Evolutionary conservation across 2,113 vertebrate genomes (phyloP).

Genomic region (Poecilia latipinna): DNA sequence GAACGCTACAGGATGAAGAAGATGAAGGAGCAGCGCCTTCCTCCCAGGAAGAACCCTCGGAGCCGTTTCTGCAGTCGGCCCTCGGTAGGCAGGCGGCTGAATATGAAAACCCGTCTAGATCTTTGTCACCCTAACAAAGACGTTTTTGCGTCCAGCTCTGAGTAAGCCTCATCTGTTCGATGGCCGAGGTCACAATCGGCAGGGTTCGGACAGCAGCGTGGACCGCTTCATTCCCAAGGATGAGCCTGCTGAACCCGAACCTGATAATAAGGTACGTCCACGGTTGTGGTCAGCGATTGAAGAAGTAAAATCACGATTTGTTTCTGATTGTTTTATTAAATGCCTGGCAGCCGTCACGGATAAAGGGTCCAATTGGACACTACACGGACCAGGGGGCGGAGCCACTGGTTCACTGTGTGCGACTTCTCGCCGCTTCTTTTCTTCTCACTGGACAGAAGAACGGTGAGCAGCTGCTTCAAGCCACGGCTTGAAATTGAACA

Average conservation of each 20-base stretch:
- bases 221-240: constrained; percentile 88
- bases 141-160: constrained; percentile 79
- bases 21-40: constrained; percentile 82
- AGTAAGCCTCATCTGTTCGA: constrained; percentile 88
- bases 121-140: background rate
- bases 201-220: constrained; percentile 90
- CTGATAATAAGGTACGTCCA: constrained; percentile 85
- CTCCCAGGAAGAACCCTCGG: constrained; percentile 70
- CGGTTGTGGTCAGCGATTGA: background rate
- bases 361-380: constrained; percentile 93
- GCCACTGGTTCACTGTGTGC: constrained; percentile 91
- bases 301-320: background rate
- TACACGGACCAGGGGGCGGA: constrained; percentile 84
- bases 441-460: constrained; percentile 90
- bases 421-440: constrained; percentile 93
- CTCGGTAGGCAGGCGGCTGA: constrained; percentile 76
- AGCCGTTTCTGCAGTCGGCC: constrained; percentile 83
- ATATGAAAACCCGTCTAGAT: background rate
- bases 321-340: background rate
- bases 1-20: constrained; percentile 90
- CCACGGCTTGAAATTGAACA: background rate
- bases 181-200: constrained; percentile 86
- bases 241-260: constrained; percentile 85
- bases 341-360: constrained; percentile 84
- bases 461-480: constrained; percentile 73